These are phyloP conservation scores for Takifugu bimaculatus DNA, from an alignment of 2,113 vertebrate genomes.

Conservation along the genomic window DNA sequence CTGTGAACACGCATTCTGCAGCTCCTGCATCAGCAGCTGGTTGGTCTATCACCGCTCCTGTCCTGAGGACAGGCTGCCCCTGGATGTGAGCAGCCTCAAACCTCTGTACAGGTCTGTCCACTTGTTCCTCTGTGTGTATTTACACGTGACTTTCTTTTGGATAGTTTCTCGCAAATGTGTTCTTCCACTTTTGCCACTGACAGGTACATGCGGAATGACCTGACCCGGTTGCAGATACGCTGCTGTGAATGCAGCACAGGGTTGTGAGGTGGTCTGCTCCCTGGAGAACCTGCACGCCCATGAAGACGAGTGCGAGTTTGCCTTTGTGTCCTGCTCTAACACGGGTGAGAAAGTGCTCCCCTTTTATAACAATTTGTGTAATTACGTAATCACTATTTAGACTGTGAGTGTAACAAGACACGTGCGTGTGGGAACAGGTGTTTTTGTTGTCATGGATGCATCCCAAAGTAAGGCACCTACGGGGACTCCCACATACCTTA, in stretches of 20 bases:
- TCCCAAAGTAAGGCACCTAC: conserved; percentile 15
- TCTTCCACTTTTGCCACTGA: not conserved
- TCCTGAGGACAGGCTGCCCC: conserved; percentile 82
- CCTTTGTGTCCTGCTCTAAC: conserved; percentile 79
- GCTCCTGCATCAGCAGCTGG: conserved; percentile 84
- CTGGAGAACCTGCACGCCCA: conserved; percentile 83
- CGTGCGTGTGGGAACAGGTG: conserved; percentile 43
- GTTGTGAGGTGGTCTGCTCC: conserved; percentile 83
- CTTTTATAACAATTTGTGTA: not conserved
- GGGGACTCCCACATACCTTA: conserved; percentile 20
- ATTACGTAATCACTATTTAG: not conserved
- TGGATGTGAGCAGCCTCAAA: conserved; percentile 76
- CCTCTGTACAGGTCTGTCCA: conserved; percentile 80
- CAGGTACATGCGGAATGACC: conserved; percentile 90
- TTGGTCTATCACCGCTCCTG: conserved; percentile 83
- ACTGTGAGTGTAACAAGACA: conserved; percentile 43
- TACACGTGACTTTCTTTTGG: not conserved
- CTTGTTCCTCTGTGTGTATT: not conserved
- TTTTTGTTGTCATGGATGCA: conserved; percentile 54
- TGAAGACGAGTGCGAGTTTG: conserved; percentile 83
- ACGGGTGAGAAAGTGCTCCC: conserved; percentile 60
- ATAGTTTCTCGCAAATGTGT: not conserved
- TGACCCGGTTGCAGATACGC: conserved; percentile 82
- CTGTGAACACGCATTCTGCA: conserved; percentile 87
- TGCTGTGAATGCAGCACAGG: conserved; percentile 79